Conservation (phyloP, 1,140 invertebrate genomes). For the Spodoptera litura region DNA sequence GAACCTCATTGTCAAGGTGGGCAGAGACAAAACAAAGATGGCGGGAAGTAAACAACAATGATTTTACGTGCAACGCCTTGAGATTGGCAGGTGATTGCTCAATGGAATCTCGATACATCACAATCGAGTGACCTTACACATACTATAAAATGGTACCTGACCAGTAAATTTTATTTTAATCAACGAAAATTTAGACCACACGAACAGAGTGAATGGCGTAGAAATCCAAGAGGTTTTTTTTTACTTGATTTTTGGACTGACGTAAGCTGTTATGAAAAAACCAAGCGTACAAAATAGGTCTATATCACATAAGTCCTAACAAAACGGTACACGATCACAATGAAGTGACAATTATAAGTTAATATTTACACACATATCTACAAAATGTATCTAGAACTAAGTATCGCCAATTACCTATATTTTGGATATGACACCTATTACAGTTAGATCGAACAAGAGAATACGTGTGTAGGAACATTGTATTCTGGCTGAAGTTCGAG, state of each 20-base stretch:
- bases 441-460: neutral
- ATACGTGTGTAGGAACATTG: conserved; percentile 3
- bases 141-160: neutral
- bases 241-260: no score
- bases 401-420: neutral
- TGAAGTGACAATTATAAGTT: conserved; percentile 7
- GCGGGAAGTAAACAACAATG: neutral
- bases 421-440: conserved; percentile 14
- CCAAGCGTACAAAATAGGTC: conserved; percentile 28
- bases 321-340: conserved; percentile 31
- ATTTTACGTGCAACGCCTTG: neutral
- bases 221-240: no score
- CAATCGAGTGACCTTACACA: neutral
- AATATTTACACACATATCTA: conserved; percentile 40
- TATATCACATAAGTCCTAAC: conserved; percentile 47
- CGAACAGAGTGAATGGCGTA: no score
- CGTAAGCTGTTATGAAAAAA: conserved; percentile 5
- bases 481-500: neutral
- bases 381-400: conserved; percentile 28
- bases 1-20: conserved; percentile 5
- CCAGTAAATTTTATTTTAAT: neutral
- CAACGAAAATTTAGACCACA: neutral
- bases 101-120: neutral
- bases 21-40: neutral
- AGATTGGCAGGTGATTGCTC: neutral